These are phyloP conservation scores for Gracilinanus agilis DNA, from an alignment of 2,113 vertebrate genomes.

Conservation along the genomic window DNA sequence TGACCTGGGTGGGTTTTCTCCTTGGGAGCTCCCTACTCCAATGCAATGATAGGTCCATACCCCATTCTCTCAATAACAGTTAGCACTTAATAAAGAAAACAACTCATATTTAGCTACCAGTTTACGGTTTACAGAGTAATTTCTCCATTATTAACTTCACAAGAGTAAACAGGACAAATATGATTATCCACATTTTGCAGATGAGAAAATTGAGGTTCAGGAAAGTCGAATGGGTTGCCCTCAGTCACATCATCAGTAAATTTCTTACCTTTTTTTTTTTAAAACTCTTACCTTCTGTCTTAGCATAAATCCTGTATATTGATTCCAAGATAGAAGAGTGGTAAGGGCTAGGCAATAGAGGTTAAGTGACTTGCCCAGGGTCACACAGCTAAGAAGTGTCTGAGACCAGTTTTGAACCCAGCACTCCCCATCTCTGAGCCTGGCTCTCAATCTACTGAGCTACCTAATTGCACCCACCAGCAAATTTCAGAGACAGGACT, in stretches of 20 bases:
- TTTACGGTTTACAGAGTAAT: not conserved
- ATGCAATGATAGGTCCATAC: not conserved
- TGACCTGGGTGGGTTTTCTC: not conserved
- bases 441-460: too few relatives aligned
- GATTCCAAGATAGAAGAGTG: too few relatives aligned
- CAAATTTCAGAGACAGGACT: not conserved
- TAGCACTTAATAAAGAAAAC: not conserved
- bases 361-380: too few relatives aligned
- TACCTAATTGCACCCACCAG: not conserved
- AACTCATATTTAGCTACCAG: not conserved
- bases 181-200: not conserved
- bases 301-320: too few relatives aligned
- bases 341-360: too few relatives aligned
- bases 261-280: too few relatives aligned
- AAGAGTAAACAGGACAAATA: not conserved
- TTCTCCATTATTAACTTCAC: not conserved
- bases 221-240: not conserved
- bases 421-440: too few relatives aligned
- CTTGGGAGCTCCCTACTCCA: not conserved
- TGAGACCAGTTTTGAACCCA: too few relatives aligned
- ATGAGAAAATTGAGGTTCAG: not conserved
- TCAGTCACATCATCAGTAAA: not conserved
- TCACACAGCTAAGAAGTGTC: too few relatives aligned
- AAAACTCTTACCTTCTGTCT: too few relatives aligned
- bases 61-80: not conserved